These are phyloP conservation scores for Caenorhabditis tropicalis DNA, from an alignment of 1,140 invertebrate species.

Conservation along the genomic window DNA sequence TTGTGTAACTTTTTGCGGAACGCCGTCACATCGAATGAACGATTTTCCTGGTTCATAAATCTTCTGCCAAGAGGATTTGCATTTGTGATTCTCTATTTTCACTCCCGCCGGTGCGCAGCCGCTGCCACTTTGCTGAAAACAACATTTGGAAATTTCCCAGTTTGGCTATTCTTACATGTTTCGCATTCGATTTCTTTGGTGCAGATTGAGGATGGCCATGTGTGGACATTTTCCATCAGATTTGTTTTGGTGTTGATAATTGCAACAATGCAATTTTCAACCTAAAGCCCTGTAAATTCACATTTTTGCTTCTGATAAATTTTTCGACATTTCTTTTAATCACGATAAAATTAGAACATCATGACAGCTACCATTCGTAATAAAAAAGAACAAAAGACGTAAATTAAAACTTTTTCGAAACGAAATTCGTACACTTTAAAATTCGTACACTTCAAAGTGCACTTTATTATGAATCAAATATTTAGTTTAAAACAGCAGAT, in stretches of 20 bases:
- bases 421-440: too few species aligned
- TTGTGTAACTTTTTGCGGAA: background rate
- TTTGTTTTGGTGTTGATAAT: background rate
- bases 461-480: too few species aligned
- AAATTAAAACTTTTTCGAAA: too few species aligned
- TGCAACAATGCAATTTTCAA: conserved; percentile 16
- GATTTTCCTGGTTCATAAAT: background rate
- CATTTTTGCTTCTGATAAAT: too few species aligned
- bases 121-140: background rate
- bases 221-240: conserved; percentile 45
- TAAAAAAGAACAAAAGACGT: too few species aligned
- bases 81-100: background rate
- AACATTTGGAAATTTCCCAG: background rate
- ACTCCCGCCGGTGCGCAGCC: background rate
- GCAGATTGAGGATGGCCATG: background rate
- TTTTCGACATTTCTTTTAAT: too few species aligned
- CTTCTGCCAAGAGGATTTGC: background rate
- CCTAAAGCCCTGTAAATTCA: too few species aligned
- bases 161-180: background rate
- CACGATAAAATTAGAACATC: too few species aligned
- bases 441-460: too few species aligned
- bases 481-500: background rate
- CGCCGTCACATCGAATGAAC: background rate
- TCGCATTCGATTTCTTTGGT: background rate
- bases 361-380: too few species aligned